Conservation (phyloP, 2,797 vertebrate genomes). For the Tiaroga cobitis region DNA sequence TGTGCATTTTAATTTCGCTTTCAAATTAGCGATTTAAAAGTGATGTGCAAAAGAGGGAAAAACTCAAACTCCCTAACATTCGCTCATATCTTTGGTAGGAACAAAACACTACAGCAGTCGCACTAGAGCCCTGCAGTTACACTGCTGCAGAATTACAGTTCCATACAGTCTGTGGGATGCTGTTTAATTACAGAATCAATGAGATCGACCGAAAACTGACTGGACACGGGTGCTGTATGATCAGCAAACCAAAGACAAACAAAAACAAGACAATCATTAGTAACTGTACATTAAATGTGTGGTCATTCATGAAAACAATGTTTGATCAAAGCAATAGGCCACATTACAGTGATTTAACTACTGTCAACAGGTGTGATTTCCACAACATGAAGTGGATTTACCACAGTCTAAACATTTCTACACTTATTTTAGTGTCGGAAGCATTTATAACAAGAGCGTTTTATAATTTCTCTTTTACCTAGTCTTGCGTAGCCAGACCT, state of each 20-base stretch:
- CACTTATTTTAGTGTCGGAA: background rate
- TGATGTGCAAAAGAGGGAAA: too few species aligned
- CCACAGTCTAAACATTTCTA: background rate
- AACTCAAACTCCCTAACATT: background rate
- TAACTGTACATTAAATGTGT: background rate
- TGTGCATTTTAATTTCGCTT: too few species aligned
- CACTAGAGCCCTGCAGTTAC: background rate
- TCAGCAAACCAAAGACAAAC: background rate
- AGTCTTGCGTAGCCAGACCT: too few species aligned
- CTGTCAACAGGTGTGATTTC: background rate
- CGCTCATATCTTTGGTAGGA: background rate
- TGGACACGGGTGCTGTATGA: background rate
- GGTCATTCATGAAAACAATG: background rate
- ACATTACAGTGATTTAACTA: background rate
- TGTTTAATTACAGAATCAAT: constrained; percentile 1
- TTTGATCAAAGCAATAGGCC: background rate
- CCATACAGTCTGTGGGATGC: background rate
- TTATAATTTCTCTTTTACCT: background rate
- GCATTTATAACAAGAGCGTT: background rate
- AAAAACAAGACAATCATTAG: background rate
- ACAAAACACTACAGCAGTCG: background rate
- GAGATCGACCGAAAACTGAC: background rate
- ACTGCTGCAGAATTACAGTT: background rate
- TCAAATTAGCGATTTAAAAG: too few species aligned
- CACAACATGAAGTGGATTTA: background rate